Percentiles rank a stretch among this genome's conserved stretches.
Evolutionary conservation across 2,888 invertebrate species (phyloP).

Genomic region (Nomada ruficornis): DNA sequence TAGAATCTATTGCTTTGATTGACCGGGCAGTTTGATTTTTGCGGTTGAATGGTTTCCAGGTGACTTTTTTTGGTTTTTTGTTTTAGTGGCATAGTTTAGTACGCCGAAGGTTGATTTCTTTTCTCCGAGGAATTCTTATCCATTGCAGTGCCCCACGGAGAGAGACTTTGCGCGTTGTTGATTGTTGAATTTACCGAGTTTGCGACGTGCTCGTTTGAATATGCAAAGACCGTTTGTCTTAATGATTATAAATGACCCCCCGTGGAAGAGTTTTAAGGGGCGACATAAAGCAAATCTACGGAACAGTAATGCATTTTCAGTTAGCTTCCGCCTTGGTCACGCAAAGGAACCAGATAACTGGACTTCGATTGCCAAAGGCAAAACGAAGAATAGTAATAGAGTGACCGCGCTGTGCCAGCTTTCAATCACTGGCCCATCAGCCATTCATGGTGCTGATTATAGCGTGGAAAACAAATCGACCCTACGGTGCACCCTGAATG

Average conservation of each 20-base stretch:
- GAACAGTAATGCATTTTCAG: too few species aligned
- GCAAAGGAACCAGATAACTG: neutral
- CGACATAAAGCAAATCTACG: too few species aligned
- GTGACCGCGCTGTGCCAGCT: slow-evolving; percentile 10
- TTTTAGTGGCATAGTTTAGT: too few species aligned
- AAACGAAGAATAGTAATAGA: slow-evolving; percentile 9
- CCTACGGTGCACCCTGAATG: slow-evolving; percentile 34
- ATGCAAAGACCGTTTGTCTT: too few species aligned
- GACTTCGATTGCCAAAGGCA: neutral
- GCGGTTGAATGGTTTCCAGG: neutral
- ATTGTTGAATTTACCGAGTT: too few species aligned
- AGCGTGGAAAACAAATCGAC: slow-evolving; percentile 39
- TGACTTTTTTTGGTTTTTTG: too few species aligned
- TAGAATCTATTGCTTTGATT: neutral
- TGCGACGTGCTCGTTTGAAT: too few species aligned
- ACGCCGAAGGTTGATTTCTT: neutral
- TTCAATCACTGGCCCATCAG: slow-evolving; percentile 47
- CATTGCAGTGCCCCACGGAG: too few species aligned
- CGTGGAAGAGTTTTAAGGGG: too few species aligned
- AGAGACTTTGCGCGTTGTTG: too few species aligned
- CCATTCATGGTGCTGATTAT: slow-evolving; percentile 20
- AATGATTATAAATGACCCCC: too few species aligned
- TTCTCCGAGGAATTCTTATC: neutral
- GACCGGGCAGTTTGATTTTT: neutral
- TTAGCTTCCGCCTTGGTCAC: too few species aligned